Evolutionary conservation across 2,113 vertebrate genomes (phyloP).

Genomic region (Oryzias celebensis): DNA sequence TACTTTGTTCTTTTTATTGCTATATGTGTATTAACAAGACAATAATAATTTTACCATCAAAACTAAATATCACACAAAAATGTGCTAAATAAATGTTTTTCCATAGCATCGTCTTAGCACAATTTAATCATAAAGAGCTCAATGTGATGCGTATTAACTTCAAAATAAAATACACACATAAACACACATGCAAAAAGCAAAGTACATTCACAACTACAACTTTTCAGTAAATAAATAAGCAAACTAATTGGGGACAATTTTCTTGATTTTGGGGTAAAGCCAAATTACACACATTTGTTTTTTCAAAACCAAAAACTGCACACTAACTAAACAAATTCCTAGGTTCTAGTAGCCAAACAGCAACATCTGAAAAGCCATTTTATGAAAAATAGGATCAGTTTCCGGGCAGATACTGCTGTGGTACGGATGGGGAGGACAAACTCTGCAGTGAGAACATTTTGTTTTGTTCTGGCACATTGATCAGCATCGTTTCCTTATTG

Average conservation of each 20-base stretch:
- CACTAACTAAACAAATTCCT: conserved; percentile 11
- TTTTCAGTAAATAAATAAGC: conserved; percentile 56
- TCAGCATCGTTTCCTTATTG: conserved; percentile 26
- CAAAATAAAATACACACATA: conserved; percentile 32
- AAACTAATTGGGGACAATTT: conserved; percentile 41
- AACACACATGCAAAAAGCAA: too few species aligned
- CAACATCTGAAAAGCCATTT: conserved; percentile 15
- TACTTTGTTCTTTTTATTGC: too few species aligned
- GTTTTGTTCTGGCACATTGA: conserved; percentile 48
- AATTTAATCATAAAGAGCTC: conserved; percentile 23
- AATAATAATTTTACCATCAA: too few species aligned
- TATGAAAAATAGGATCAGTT: conserved; percentile 52
- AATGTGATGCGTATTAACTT: conserved; percentile 15
- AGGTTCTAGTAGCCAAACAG: conserved; percentile 18
- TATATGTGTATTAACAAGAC: too few species aligned
- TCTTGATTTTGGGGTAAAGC: conserved; percentile 24
- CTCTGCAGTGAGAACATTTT: conserved; percentile 44
- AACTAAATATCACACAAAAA: too few species aligned
- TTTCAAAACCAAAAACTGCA: conserved; percentile 1
- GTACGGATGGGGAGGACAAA: conserved; percentile 33
- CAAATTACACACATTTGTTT: conserved; percentile 3
- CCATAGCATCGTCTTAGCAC: too few species aligned
- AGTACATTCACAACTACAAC: background rate
- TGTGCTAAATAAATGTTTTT: too few species aligned
- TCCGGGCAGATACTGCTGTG: conserved; percentile 59